Evolutionary conservation across 2,113 vertebrate species (phyloP).

Genomic region (Eolophus roseicapilla): DNA sequence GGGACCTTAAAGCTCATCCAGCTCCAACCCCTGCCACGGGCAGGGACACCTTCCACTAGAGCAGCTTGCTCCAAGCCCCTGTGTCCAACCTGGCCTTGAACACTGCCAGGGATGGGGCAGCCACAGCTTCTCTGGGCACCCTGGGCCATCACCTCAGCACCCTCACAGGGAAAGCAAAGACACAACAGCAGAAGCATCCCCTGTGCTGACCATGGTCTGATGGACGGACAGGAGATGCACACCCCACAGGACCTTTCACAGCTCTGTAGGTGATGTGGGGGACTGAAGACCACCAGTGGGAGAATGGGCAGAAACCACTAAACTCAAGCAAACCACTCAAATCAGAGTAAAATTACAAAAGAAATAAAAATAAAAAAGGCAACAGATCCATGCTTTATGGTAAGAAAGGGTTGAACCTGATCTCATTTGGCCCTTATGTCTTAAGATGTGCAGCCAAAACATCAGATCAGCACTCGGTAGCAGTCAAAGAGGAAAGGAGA

Average conservation of each 20-base stretch:
- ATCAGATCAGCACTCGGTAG: not conserved
- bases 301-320: not conserved
- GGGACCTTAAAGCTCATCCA: not conserved
- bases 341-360: not conserved
- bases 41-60: not conserved
- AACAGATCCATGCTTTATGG: not conserved
- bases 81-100: not conserved
- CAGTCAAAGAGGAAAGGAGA: not conserved
- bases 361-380: not conserved
- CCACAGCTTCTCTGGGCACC: not conserved
- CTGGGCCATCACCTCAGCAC: not conserved
- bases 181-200: not conserved
- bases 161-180: not conserved
- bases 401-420: not conserved
- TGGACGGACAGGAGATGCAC: fast-evolving
- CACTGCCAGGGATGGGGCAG: not conserved
- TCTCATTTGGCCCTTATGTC: not conserved
- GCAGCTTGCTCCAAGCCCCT: no score
- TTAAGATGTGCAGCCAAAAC: not conserved
- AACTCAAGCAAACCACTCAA: not conserved
- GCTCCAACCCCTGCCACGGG: fast-evolving
- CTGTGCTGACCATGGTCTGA: fast-evolving
- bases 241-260: not conserved
- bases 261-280: not conserved
- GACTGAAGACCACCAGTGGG: not conserved